Conservation (phyloP, 2,888 invertebrate species). For the Linhomoeus sp. region DNA sequence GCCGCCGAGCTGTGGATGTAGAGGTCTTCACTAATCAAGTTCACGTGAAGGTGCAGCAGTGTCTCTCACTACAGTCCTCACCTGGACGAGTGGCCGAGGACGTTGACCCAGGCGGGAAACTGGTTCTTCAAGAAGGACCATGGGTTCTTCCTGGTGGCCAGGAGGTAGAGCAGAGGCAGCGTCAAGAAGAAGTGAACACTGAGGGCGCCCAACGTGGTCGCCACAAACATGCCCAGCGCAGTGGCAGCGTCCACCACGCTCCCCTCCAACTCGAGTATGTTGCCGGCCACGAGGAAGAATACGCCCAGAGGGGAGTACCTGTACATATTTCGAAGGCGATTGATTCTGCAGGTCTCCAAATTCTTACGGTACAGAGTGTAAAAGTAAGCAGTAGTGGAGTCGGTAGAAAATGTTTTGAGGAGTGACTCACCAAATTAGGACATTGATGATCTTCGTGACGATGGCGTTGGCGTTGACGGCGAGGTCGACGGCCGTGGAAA, state of each 20-base stretch:
- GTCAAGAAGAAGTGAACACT: not conserved
- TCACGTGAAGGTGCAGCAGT: not conserved
- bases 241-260: not conserved
- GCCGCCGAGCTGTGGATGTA: constrained; percentile 1
- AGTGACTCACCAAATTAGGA: not conserved
- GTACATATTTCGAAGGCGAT: too few species aligned
- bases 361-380: too few species aligned
- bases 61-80: not conserved
- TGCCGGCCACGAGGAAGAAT: not conserved
- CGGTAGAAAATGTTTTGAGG: not conserved
- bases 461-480: not conserved
- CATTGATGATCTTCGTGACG: not conserved
- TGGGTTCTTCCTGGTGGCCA: not conserved
- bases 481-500: not conserved
- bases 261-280: not conserved
- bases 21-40: not conserved
- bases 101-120: not conserved
- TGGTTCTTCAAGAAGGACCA: not conserved
- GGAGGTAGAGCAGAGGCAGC: not conserved
- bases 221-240: not conserved
- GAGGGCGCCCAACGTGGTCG: not conserved
- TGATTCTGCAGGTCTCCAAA: too few species aligned
- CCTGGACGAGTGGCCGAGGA: constrained; percentile 1
- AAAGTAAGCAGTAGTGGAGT: not conserved
- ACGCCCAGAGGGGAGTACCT: not conserved